phyloP scores from a whole-genome alignment of 1,140 invertebrate genomes.

The Temnothorax longispinosus region DNA sequence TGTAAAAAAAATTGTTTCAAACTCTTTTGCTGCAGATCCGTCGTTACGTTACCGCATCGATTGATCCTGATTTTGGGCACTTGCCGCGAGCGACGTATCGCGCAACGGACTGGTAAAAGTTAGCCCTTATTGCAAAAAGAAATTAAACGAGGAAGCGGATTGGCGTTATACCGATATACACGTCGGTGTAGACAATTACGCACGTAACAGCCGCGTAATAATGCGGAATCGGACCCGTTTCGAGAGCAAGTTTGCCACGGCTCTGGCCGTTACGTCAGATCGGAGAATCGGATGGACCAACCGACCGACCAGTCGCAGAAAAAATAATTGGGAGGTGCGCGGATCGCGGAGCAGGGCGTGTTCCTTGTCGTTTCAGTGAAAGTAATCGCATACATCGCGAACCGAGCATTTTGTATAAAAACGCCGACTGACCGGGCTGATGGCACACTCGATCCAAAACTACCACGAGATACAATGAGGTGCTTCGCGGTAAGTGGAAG shows the following conservation, averaged over 20 bases:
- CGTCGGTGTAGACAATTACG: conserved; percentile 23
- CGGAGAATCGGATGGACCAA: conserved; percentile 72
- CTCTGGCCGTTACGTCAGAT: conserved; percentile 67
- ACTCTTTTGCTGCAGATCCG: background rate
- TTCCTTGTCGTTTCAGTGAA: conserved; percentile 74
- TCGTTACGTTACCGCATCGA: background rate
- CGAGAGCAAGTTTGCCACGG: conserved; percentile 13
- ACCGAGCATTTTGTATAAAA: conserved; percentile 78
- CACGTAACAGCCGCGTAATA: conserved; percentile 17
- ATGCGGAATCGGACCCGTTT: conserved; percentile 60
- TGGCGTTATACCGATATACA: background rate
- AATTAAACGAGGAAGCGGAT: background rate
- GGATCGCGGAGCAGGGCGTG: conserved; percentile 66
- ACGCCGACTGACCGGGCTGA: conserved; percentile 62
- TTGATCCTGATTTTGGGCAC: background rate
- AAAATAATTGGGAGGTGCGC: conserved; percentile 63
- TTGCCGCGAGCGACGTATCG: background rate
- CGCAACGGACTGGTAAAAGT: conserved; percentile 10
- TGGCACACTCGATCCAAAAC: conserved; percentile 73
- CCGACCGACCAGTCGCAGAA: conserved; percentile 19
- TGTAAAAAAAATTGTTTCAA: background rate
- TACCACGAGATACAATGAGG: conserved; percentile 73
- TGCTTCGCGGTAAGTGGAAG: conserved; percentile 75
- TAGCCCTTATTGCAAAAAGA: conserved; percentile 44
- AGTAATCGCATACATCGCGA: conserved; percentile 74